These are phyloP conservation scores for Cisticola juncidis DNA, from an alignment of 2,113 vertebrate species.

Conservation along the genomic window DNA sequence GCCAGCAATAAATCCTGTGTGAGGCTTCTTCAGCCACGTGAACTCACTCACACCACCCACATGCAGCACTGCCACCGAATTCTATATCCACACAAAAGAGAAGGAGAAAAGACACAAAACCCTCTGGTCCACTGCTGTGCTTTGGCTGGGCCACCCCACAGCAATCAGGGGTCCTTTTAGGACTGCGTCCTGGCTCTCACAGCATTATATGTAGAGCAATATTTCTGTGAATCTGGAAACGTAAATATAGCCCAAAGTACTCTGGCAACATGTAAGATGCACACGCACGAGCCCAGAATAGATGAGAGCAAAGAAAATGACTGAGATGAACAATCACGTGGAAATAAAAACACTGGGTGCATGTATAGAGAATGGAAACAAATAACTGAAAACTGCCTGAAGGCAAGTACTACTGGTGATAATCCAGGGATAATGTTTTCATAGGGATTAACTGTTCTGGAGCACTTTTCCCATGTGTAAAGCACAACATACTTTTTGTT, in stretches of 20 bases:
- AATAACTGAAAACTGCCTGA: conserved; percentile 30
- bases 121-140: not conserved
- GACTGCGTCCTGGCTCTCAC: fast-evolving
- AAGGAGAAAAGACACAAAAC: not conserved
- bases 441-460: conserved; percentile 52
- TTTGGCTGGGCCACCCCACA: not conserved
- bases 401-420: not conserved
- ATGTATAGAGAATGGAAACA: conserved; percentile 45
- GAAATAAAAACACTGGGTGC: conserved; percentile 9
- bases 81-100: not conserved
- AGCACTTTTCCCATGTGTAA: conserved; percentile 41
- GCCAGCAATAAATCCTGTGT: not conserved
- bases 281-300: not conserved
- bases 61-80: fast-evolving
- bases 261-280: not conserved
- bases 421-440: conserved; percentile 48
- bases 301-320: not conserved
- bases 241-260: not conserved
- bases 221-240: not conserved
- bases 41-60: not conserved
- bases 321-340: conserved; percentile 2
- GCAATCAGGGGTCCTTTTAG: not conserved
- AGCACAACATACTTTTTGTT: conserved; percentile 39
- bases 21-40: not conserved
- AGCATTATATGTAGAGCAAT: not conserved